A percentile compares a stretch with the other conserved stretches of the same genome.
Conservation (phyloP, 2,888 invertebrate species). For the Leucoma salicis region DNA sequence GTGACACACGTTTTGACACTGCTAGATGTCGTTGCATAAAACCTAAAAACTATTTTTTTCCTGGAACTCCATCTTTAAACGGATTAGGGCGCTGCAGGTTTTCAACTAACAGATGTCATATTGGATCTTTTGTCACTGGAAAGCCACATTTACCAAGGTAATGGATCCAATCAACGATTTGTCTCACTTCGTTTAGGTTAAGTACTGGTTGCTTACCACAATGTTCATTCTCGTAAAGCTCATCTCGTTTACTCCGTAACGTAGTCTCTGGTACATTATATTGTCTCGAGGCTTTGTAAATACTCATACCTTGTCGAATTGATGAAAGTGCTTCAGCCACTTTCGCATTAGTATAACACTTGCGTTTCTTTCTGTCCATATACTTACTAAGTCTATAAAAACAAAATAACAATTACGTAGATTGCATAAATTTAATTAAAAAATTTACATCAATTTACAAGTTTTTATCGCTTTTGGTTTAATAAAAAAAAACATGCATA, state of each 20-base stretch:
- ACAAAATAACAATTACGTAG: slow-evolving; percentile 1
- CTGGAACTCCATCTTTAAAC: slow-evolving; percentile 32
- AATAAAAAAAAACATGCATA: slow-evolving; percentile 1
- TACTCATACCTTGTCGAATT: slow-evolving; percentile 12
- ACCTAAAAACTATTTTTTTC: slow-evolving; percentile 24
- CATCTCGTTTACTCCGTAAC: slow-evolving; percentile 19
- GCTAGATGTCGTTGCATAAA: slow-evolving; percentile 27
- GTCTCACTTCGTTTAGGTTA: slow-evolving; percentile 21
- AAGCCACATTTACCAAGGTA: slow-evolving; percentile 24
- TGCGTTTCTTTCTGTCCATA: slow-evolving; percentile 5
- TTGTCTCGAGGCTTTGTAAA: slow-evolving; percentile 18
- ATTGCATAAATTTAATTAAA: slow-evolving; percentile 2
- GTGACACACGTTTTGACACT: slow-evolving; percentile 18
- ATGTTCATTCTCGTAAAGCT: slow-evolving; percentile 12
- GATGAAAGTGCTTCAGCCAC: slow-evolving; percentile 10
- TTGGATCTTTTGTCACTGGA: slow-evolving; percentile 25
- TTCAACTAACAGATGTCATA: slow-evolving; percentile 19
- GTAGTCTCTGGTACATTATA: slow-evolving; percentile 21
- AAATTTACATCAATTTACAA: not conserved
- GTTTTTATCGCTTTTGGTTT: slow-evolving; percentile 1
- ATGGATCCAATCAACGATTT: slow-evolving; percentile 29
- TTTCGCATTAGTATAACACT: not conserved
- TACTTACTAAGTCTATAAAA: slow-evolving; percentile 3
- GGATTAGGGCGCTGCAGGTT: slow-evolving; percentile 25
- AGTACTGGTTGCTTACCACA: slow-evolving; percentile 22